A percentile compares a stretch with the other conserved stretches of the same genome.
phyloP scores from a whole-genome alignment of 2,113 vertebrate genomes.

The Tautogolabrus adspersus region DNA sequence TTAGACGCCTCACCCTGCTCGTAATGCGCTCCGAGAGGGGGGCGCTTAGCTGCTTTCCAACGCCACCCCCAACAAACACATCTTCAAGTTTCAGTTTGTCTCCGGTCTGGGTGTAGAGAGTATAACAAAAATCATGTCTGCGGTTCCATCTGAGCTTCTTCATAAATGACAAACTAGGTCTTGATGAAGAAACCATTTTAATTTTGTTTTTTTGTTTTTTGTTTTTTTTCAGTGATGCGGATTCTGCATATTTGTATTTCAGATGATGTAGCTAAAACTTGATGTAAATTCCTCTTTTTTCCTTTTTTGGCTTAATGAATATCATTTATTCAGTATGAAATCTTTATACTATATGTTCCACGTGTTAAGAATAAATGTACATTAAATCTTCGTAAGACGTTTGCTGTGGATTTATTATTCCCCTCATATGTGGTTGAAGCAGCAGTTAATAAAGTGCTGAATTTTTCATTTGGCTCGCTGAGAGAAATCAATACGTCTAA shows the following conservation, averaged over 20 bases:
- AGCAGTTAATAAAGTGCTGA: conserved; percentile 13
- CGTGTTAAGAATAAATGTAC: conserved; percentile 99
- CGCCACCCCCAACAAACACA: conserved; percentile 76
- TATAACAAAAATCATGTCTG: conserved; percentile 84
- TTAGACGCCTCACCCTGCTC: conserved; percentile 54
- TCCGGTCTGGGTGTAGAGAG: conserved; percentile 90
- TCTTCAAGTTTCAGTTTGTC: conserved; percentile 89
- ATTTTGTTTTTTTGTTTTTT: conserved; percentile 81
- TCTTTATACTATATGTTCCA: conserved; percentile 99
- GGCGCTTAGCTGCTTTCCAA: conserved; percentile 89
- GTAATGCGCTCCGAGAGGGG: conserved; percentile 42
- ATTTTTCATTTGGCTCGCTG: conserved; percentile 7
- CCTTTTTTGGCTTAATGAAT: conserved; percentile 99
- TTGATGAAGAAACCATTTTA: conserved; percentile 94
- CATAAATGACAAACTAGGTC: conserved; percentile 83
- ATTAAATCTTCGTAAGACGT: conserved; percentile 99
- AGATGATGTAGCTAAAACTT: conserved; percentile 99
- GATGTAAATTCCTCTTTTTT: conserved; percentile 99
- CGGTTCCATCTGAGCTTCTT: conserved; percentile 91
- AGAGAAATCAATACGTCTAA: background rate
- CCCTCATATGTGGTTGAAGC: background rate
- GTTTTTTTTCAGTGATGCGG: conserved; percentile 91
- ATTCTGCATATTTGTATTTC: conserved; percentile 99
- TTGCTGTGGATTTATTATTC: conserved; percentile 91
- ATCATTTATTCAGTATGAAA: conserved; percentile 99